A percentile compares a stretch with the other conserved stretches of the same genome.
Evolutionary conservation across 2,113 vertebrate genomes (phyloP).

Genomic region (Hippopotamus amphibius): DNA sequence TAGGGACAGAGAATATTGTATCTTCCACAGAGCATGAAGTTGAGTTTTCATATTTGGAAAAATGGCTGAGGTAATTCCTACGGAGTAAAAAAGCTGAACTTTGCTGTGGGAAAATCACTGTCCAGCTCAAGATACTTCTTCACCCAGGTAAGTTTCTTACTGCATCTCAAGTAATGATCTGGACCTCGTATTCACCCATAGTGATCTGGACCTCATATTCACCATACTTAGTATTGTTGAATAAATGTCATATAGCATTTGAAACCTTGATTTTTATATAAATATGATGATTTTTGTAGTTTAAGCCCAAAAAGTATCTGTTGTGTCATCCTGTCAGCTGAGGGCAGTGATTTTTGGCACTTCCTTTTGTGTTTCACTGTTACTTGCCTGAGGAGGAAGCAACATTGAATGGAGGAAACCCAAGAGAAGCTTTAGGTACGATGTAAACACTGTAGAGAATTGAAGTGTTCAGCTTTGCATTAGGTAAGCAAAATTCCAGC

Average conservation of each 20-base stretch:
- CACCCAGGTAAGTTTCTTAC: neutral
- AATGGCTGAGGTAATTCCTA: neutral
- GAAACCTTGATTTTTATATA: neutral
- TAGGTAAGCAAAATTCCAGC: slow-evolving; percentile 77
- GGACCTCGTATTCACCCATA: neutral
- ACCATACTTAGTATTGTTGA: neutral
- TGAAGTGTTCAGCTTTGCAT: slow-evolving; percentile 63
- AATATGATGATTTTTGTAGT: neutral
- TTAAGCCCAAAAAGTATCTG: neutral
- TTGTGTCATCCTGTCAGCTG: neutral
- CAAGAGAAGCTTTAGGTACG: neutral
- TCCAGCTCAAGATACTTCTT: neutral
- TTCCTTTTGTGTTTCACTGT: slow-evolving; percentile 11
- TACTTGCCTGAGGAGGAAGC: neutral
- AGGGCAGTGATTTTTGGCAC: neutral
- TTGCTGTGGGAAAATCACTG: neutral
- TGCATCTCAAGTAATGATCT: neutral
- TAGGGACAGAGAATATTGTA: neutral
- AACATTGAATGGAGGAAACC: neutral
- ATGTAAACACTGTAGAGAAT: neutral
- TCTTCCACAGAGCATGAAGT: neutral
- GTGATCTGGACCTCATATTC: neutral
- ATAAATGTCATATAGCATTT: neutral
- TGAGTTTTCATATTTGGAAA: neutral
- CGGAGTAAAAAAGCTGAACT: neutral